Evolutionary conservation across 2,888 invertebrate genomes (phyloP), one percentile per base, ranked within the genome.

Genomic region (Lapara coniferarum): DNA sequence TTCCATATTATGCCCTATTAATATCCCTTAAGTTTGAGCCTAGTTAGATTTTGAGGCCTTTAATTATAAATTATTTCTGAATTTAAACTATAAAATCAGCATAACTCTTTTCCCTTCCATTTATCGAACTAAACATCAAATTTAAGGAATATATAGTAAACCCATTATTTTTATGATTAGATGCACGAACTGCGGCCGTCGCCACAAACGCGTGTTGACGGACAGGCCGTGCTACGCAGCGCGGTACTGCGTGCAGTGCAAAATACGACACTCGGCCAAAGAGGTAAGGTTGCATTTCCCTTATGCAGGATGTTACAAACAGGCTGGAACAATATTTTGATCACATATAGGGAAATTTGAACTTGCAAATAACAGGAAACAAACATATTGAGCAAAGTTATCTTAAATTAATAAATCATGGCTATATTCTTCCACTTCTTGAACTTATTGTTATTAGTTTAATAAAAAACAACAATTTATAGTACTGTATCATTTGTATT

Each of bases 221-320:
- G 97, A 97, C 77, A 95, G 98, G 83, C 98, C 98, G 74, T 97
- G 97, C 90, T 98, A 98, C 90, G 98, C 98, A 72, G 98, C 98
- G 67, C 95, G 99, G 19, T 97, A 97, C 92, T 99, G 99, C 94
- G 95, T 96, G 75, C 96, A 97, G 82, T 98, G 98, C 93, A 97
- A 97, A 91, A 98, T 98, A 80, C 95, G 97, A 76, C 98, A 98
- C 92, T 96, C 97, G 71, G 98, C 98, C 57, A 96, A 97, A 92
- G 98, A 98, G 95, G 97, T 96, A 83, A 55, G 44, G 14, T 12
- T n/a, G n/a, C 13, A 25, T 25, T 51, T n/a, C 14, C 30, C n/a
- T n/a, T 51, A 51, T n/a, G 16, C n/a, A 30, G 37, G 10, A 2
- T 57, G 30, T 57, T 52, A n/a, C 52, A 52, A n/a, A 52, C 37